phyloP scores from a whole-genome alignment of 1,140 invertebrate genomes.

The Paralvinella palmiformis region DNA sequence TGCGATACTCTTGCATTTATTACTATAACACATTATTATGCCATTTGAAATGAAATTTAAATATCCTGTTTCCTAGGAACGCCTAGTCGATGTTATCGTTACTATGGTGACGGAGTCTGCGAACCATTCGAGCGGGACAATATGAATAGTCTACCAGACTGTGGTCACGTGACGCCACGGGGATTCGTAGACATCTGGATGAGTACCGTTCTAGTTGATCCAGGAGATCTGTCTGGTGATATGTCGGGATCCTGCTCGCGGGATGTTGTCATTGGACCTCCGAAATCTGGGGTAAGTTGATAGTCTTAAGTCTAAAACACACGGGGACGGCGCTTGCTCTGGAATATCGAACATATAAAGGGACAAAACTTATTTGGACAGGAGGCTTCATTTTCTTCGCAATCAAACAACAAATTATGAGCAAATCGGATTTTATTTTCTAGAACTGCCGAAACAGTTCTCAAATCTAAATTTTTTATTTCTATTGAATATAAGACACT shows the following conservation, averaged over 20 bases:
- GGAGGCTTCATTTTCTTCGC: not conserved
- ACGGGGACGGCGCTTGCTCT: too few species aligned
- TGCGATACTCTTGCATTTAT: too few species aligned
- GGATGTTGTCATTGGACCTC: conserved; percentile 25
- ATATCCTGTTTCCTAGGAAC: conserved; percentile 15
- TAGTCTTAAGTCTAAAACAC: not conserved
- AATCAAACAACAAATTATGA: not conserved
- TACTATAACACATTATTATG: too few species aligned
- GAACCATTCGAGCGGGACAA: conserved; percentile 30
- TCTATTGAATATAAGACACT: too few species aligned
- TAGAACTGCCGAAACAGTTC: not conserved
- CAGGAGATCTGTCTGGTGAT: conserved; percentile 17
- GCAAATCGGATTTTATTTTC: not conserved
- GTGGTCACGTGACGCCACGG: conserved; percentile 30
- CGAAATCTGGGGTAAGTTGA: conserved; percentile 21
- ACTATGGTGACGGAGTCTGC: conserved; percentile 32
- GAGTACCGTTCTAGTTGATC: conserved; percentile 21
- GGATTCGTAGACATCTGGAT: conserved; percentile 34
- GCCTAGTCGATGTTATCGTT: conserved; percentile 31
- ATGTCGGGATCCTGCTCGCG: conserved; percentile 24
- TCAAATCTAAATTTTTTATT: not conserved
- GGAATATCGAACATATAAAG: too few species aligned
- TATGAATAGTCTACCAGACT: conserved; percentile 25
- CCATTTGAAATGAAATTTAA: not conserved
- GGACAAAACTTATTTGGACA: not conserved